Base-by-base conservation (phyloP, 2,113 vertebrate species). In the Phalacrocorax brasilianus region DNA sequence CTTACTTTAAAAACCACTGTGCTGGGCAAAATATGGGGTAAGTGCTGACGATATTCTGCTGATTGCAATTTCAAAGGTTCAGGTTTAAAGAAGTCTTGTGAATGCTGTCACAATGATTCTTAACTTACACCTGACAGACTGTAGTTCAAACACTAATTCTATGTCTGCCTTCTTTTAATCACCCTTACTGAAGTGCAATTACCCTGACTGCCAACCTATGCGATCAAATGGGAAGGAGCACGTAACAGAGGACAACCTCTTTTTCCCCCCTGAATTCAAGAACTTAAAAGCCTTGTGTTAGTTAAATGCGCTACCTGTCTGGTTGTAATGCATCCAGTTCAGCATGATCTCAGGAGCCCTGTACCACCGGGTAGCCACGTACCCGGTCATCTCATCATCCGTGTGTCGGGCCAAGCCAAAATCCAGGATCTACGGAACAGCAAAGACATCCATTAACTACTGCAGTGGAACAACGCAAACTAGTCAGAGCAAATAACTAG, bases 321-420 rank as follows among this genome's bases (percentile, higher is more conserved):
- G 99, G 98, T 99, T 99, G 98, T 99, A 99, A 97, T 99, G 99
- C 99, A 99, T 99, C 99, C 99, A 99, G 97, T 99, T 99, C 35
- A 99, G 98, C 99, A 99, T 99, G 97, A 99, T 99, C 97, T 99
- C 99, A 1, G 99, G 99, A 53, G 99, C 99, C 53, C 99, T 93
- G 97, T 99, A 99, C 99, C 99, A 99, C 61, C 99, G 97, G 6
- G 99, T 99, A 42, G 99, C 99, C 74, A 99, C 99, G 1, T 99
- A 99, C 12, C 99, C 99, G 0, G 99, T 99, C 99, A 99, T 99
- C 95, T 99, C 99, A 56, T 99, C 99, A 30, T 99, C 99, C 1
- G 99, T 99, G 81, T 99, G 99, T 30, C 99, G 98, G 4, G 99
- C 99, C 98, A 99, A 96, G 38, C 99, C 99, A 85, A 99, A 99